phyloP scores from a whole-genome alignment of 2,113 vertebrate species.

The Genyomyrus donnyi region DNA sequence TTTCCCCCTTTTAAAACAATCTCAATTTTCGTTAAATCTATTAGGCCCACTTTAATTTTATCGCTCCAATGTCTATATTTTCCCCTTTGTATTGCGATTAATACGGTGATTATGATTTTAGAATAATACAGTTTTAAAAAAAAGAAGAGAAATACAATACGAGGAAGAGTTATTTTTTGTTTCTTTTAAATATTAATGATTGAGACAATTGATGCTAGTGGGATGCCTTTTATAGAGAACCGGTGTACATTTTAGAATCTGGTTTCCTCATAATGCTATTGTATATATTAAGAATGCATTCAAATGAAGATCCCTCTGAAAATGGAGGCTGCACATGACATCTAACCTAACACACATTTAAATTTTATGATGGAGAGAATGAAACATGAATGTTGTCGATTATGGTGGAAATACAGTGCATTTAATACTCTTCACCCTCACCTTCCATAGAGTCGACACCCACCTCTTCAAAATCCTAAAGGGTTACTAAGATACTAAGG shows the following conservation, averaged over 20 bases:
- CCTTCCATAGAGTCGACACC: constrained; percentile 28
- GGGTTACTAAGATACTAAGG: too few relatives aligned
- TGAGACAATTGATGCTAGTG: background rate
- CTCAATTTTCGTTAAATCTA: background rate
- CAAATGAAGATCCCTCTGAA: background rate
- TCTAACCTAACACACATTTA: background rate
- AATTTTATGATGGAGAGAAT: background rate
- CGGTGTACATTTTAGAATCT: background rate
- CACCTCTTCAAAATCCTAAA: constrained; percentile 29
- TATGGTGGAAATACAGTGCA: background rate
- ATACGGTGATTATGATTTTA: background rate
- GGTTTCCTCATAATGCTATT: background rate
- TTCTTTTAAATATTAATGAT: background rate
- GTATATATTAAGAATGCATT: background rate
- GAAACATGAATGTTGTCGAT: background rate
- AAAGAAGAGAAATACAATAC: background rate
- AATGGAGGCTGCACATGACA: background rate
- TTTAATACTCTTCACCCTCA: constrained; percentile 26
- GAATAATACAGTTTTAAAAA: background rate
- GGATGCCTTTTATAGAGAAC: background rate
- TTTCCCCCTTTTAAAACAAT: background rate
- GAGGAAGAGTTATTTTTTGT: background rate
- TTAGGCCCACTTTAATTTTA: background rate
- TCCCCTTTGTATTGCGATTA: background rate
- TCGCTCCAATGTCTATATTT: background rate